A percentile compares a stretch with the other conserved stretches of the same genome.
Evolutionary conservation across 2,113 vertebrate genomes (phyloP).

Genomic region (Dinomys branickii): DNA sequence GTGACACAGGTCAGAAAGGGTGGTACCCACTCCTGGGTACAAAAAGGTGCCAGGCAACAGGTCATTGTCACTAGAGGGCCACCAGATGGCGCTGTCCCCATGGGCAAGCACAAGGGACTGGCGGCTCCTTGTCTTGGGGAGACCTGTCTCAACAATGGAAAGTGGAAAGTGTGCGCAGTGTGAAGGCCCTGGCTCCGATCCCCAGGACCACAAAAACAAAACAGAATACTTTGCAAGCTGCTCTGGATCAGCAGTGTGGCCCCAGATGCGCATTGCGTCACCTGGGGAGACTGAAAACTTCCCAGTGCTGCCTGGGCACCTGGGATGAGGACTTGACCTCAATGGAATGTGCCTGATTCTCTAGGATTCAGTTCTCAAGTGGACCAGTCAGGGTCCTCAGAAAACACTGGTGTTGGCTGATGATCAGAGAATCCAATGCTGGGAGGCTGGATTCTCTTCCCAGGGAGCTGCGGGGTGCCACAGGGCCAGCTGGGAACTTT

Average conservation of each 20-base stretch:
- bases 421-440: not conserved
- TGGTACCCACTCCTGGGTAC: not conserved
- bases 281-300: not conserved
- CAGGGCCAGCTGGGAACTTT: not conserved
- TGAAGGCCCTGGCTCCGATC: not conserved
- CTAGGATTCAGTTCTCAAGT: not conserved
- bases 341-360: not conserved
- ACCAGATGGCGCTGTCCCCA: not conserved
- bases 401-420: not conserved
- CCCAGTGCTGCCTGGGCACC: not conserved
- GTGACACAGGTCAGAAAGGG: not conserved
- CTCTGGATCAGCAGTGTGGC: not conserved
- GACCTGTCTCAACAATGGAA: not conserved
- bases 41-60: not conserved
- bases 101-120: not conserved
- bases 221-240: not conserved
- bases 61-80: not conserved
- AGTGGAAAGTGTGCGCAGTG: not conserved
- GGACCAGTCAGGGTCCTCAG: not conserved
- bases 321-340: not conserved
- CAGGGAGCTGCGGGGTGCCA: not conserved
- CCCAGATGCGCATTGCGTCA: not conserved
- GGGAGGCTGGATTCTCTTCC: not conserved
- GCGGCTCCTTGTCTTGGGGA: not conserved
- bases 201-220: not conserved